Base-by-base conservation (phyloP, 2,888 invertebrate genomes). In the Villa cingulata region DNA sequence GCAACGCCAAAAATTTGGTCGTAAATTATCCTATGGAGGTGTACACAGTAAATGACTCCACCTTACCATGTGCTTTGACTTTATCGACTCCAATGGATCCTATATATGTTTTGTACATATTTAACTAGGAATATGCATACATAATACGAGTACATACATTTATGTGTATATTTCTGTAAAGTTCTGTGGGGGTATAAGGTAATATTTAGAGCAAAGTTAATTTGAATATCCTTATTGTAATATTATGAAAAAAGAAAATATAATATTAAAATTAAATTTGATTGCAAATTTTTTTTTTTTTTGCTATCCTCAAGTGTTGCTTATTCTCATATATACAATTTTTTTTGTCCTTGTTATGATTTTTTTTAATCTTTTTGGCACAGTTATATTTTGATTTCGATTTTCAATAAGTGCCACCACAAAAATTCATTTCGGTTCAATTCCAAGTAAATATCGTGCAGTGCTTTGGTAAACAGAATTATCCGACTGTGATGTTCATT, bases 331-430 rank as follows among this genome's bases (percentile, higher is more conserved):
- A n/a, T n/a, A n/a, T n/a, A 23, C 7, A 23, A 6, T 32, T 32
- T 12, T 32, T 32, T 5, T 32, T 32, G 12, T 32, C 41, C 29
- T 37, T 41, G 36, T 36, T 23, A 37, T 36, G 18, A 39, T 46
- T 19, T 16, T 36, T 16, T 23, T 40, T 42, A 23, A 37, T 42
- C 46, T 42, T 42, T 34, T 36, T 41, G n/a, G n/a, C 16, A 20
- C 20, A n/a, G n/a, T n/a, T n/a, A n/a, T n/a, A n/a, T n/a, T 16
- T 29, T 16, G 41, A 41, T 29, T 46, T 46, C 41, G 41, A 46
- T 46, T 46, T 46, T 41, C 46, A 46, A 46, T 46, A 41, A 46
- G 41, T 37, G 41, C 32, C 45, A 46, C 36, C 34, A 20, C 45
- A 29, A 27, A 27, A 27, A 41, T 16, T 17, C 37, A 23, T n/a